Percentiles rank a stretch among this genome's conserved stretches.
Conservation (phyloP, 2,113 vertebrate genomes). For the Tyrannus savana region DNA sequence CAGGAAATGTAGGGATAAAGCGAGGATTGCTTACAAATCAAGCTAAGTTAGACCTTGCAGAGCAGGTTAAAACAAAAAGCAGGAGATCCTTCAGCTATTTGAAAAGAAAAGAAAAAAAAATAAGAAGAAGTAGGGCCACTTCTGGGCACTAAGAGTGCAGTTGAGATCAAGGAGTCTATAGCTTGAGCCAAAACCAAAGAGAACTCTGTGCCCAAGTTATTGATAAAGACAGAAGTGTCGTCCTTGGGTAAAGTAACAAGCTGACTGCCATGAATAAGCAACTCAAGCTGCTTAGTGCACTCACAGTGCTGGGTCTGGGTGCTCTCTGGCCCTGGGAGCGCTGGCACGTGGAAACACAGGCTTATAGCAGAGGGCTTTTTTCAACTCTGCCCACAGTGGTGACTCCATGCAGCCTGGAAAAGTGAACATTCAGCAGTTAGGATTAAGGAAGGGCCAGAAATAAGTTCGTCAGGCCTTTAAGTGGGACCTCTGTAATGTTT, state of each 20-base stretch:
- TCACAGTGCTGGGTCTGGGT: background rate
- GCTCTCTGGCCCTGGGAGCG: background rate
- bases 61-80: slow-evolving; percentile 15
- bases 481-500: background rate
- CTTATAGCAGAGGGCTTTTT: background rate
- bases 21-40: slow-evolving; percentile 1
- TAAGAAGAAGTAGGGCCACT: background rate
- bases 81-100: background rate
- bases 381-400: background rate
- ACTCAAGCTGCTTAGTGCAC: background rate
- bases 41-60: slow-evolving; percentile 3
- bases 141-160: background rate
- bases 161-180: background rate
- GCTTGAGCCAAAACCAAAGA: background rate
- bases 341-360: background rate
- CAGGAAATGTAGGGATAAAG: background rate
- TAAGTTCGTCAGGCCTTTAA: background rate
- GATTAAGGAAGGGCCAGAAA: background rate
- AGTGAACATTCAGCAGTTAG: background rate
- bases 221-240: background rate
- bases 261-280: background rate
- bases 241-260: background rate
- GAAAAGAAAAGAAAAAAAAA: background rate
- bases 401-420: background rate
- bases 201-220: background rate